Evolutionary conservation across 2,797 vertebrate species (phyloP).

Genomic region (Taenioides sp.): DNA sequence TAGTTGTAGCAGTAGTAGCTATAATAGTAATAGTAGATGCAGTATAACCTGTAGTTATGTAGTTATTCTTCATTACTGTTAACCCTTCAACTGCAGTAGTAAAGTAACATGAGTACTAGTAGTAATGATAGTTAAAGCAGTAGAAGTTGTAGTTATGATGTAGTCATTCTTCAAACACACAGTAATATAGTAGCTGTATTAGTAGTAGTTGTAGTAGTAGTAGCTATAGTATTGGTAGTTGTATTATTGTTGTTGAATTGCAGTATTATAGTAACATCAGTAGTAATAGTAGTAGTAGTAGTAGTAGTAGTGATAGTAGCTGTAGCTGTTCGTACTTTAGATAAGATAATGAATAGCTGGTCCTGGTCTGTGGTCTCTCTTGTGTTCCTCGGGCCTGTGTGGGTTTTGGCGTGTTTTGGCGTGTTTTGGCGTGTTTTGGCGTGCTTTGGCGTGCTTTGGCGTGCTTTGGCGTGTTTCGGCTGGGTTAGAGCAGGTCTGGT

Average conservation of each 20-base stretch:
- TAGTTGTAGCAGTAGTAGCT: background rate
- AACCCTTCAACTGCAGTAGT: background rate
- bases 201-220: too few relatives aligned
- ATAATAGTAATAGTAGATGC: background rate
- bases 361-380: background rate
- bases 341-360: background rate
- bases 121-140: background rate
- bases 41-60: background rate
- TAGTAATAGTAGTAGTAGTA: background rate
- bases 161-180: too few relatives aligned
- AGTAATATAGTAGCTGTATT: too few relatives aligned
- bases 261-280: too few relatives aligned
- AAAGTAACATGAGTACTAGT: too few relatives aligned
- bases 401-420: background rate
- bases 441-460: background rate
- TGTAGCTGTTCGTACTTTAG: background rate
- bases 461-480: background rate
- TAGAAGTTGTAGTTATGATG: background rate
- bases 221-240: too few relatives aligned
- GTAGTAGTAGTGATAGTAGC: too few relatives aligned
- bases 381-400: slow-evolving; percentile 10
- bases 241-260: too few relatives aligned
- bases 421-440: background rate
- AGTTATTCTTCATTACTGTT: background rate
- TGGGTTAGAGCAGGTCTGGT: slow-evolving; percentile 44